Evolutionary conservation across 2,888 invertebrate species (phyloP).

Genomic region (Fragum fragum): DNA sequence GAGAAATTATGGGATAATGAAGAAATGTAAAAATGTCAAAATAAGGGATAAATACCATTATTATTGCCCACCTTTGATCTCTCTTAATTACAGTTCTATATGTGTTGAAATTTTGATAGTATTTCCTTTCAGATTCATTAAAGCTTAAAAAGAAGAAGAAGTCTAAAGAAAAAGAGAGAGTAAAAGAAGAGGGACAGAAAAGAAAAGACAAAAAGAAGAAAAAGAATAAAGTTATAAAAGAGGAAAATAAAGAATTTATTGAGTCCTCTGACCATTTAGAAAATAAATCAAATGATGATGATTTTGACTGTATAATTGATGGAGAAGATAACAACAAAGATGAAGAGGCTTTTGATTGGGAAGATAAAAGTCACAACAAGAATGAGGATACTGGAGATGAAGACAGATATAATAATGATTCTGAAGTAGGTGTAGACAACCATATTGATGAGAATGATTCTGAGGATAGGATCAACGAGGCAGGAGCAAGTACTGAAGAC

Average conservation of each 20-base stretch:
- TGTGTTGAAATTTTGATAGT: too few relatives aligned
- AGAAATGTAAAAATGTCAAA: too few relatives aligned
- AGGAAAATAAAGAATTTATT: background rate
- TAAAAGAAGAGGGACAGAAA: background rate
- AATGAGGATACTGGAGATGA: background rate
- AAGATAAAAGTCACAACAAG: too few relatives aligned
- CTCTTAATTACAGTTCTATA: too few relatives aligned
- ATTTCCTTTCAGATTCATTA: background rate
- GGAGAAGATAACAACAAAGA: background rate
- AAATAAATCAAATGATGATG: background rate
- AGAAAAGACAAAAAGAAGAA: slow-evolving; percentile 21
- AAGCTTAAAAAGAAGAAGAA: background rate
- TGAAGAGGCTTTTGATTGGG: background rate
- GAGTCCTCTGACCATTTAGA: background rate
- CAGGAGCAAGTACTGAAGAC: background rate
- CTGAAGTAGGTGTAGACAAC: background rate
- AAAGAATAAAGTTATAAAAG: background rate
- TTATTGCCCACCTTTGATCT: too few relatives aligned
- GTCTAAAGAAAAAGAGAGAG: slow-evolving; percentile 4
- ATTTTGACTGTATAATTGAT: background rate
- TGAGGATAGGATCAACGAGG: background rate
- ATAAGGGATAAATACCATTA: too few relatives aligned
- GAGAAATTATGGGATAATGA: too few relatives aligned
- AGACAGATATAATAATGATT: background rate
- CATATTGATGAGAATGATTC: background rate